These are phyloP conservation scores for Xylophagus ater DNA, from an alignment of 2,888 invertebrate species.

Conservation along the genomic window DNA sequence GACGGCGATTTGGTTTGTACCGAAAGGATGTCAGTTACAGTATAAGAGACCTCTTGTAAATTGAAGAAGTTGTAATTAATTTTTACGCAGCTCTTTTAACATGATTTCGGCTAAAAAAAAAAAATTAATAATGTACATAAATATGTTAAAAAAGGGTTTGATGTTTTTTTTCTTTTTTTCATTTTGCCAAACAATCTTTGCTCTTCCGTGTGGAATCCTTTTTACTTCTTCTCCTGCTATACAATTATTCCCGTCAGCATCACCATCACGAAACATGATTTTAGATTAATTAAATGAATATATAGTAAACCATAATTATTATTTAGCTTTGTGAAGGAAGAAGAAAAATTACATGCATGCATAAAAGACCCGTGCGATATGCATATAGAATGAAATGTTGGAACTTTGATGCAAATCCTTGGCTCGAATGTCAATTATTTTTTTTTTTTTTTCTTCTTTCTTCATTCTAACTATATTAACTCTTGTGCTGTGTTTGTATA, in stretches of 20 bases:
- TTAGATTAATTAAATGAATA: conserved; percentile 1
- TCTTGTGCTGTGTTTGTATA: too few relatives aligned
- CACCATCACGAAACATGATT: not conserved
- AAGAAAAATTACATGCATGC: not conserved
- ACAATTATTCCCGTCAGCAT: not conserved
- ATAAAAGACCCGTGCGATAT: not conserved
- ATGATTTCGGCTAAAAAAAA: too few relatives aligned
- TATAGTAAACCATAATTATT: not conserved
- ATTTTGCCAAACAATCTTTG: too few relatives aligned
- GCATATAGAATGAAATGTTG: not conserved
- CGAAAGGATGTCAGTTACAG: conserved; percentile 6
- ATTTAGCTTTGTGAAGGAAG: not conserved
- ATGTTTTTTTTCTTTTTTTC: too few relatives aligned
- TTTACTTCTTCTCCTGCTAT: too few relatives aligned
- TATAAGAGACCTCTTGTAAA: conserved; percentile 2
- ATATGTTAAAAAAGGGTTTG: too few relatives aligned
- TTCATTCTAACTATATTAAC: too few relatives aligned
- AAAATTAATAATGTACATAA: too few relatives aligned
- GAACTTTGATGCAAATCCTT: not conserved
- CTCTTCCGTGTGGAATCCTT: too few relatives aligned
- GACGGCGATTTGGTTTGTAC: too few relatives aligned
- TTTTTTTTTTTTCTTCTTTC: too few relatives aligned
- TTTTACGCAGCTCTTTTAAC: conserved; percentile 1
- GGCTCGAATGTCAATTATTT: too few relatives aligned
- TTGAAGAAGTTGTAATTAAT: conserved; percentile 4